phyloP scores from a whole-genome alignment of 1,140 invertebrate genomes.

The Gerris buenoi region DNA sequence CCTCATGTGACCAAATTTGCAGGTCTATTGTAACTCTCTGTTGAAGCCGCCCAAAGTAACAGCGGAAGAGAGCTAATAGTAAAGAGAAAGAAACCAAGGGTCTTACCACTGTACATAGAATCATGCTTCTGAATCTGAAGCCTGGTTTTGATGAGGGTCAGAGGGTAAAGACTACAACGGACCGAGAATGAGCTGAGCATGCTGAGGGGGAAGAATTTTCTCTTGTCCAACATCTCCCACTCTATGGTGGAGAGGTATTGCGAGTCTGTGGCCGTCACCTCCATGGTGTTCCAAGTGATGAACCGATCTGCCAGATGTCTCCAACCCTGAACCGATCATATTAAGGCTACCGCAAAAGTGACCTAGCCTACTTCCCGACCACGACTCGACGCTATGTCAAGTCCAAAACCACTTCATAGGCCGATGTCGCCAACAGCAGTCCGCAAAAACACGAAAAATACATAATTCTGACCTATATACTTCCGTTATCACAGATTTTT shows the following conservation, averaged over 20 bases:
- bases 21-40: too few species aligned
- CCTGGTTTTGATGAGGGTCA: constrained; percentile 92
- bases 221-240: constrained; percentile 97
- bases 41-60: too few species aligned
- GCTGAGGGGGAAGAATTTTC: constrained; percentile 79
- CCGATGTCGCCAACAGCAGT: not conserved
- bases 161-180: constrained; percentile 79
- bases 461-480: not conserved
- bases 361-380: too few species aligned
- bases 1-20: too few species aligned
- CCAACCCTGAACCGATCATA: too few species aligned
- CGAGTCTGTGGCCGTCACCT: constrained; percentile 7
- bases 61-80: too few species aligned
- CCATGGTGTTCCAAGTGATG: too few species aligned
- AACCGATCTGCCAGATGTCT: too few species aligned
- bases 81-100: too few species aligned
- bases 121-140: constrained; percentile 77
- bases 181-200: constrained; percentile 74
- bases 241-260: constrained; percentile 55
- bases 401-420: not conserved
- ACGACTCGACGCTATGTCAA: not conserved
- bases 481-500: not conserved
- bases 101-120: constrained; percentile 59
- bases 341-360: too few species aligned
- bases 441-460: not conserved